A percentile compares a stretch with the other conserved stretches of the same genome.
phyloP scores from a whole-genome alignment of 1,140 invertebrate genomes.

The Paralvinella palmiformis region DNA sequence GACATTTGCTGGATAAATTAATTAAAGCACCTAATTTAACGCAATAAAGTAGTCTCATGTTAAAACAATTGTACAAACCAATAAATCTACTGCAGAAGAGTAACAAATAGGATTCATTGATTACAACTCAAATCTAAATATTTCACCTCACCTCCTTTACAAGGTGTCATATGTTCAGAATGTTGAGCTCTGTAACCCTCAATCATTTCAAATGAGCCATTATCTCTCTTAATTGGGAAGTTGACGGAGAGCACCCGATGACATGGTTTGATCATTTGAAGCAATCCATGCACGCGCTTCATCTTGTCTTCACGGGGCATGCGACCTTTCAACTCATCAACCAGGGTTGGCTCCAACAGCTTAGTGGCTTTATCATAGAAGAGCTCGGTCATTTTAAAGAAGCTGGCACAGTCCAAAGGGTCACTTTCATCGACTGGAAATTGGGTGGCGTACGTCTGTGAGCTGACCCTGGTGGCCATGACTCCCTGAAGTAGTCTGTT shows the following conservation, averaged over 20 bases:
- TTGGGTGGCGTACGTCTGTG: too few relatives aligned
- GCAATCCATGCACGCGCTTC: conserved; percentile 60
- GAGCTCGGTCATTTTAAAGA: conserved; percentile 21
- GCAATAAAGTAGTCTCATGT: too few relatives aligned
- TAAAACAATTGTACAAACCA: too few relatives aligned
- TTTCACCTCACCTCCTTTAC: conserved; percentile 75
- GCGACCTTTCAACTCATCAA: conserved; percentile 7
- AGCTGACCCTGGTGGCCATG: too few relatives aligned
- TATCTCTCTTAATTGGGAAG: conserved; percentile 90
- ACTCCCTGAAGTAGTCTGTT: too few relatives aligned
- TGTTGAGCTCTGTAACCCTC: conserved; percentile 96
- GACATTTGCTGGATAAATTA: too few relatives aligned
- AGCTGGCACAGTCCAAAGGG: conserved; percentile 17
- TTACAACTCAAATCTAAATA: too few relatives aligned
- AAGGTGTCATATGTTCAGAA: conserved; percentile 91
- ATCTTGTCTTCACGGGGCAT: conserved; percentile 7
- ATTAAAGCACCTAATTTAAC: too few relatives aligned
- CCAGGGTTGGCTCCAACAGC: conserved; percentile 14
- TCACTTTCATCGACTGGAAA: conserved; percentile 13
- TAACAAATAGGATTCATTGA: too few relatives aligned
- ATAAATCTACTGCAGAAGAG: too few relatives aligned
- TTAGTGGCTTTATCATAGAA: conserved; percentile 19
- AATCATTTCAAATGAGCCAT: conserved; percentile 95
- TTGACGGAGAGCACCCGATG: conserved; percentile 89
- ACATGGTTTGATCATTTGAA: conserved; percentile 89